Conservation (phyloP, 2,113 vertebrate species). For the Ceyx margarethae region DNA sequence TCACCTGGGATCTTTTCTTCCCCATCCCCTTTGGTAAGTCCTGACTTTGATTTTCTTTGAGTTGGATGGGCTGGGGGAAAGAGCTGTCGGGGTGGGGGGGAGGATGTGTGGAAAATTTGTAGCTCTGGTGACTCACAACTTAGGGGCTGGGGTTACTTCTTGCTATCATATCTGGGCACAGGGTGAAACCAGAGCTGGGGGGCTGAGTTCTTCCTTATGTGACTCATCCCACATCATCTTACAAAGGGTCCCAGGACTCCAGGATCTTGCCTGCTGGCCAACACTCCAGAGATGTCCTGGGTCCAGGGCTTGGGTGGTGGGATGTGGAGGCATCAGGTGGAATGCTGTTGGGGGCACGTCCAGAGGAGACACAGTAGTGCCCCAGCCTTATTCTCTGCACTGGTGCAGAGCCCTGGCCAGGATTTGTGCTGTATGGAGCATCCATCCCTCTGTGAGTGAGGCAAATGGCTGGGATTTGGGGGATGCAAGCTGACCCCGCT, state of each 20-base stretch:
- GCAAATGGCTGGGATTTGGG: not conserved
- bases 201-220: not conserved
- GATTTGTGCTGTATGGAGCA: not conserved
- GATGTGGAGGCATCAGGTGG: not conserved
- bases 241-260: not conserved
- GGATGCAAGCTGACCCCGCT: rapidly evolving
- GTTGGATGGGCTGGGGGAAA: not conserved
- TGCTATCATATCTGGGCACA: not conserved
- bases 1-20: not conserved
- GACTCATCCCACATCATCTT: not conserved
- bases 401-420: not conserved
- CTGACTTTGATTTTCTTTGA: constrained; percentile 6
- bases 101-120: not conserved
- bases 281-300: not conserved
- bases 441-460: rapidly evolving
- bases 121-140: not conserved
- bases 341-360: not conserved
- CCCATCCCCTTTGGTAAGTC: constrained; percentile 50
- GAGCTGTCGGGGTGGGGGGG: not conserved
- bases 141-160: not conserved
- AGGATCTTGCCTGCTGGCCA: not conserved
- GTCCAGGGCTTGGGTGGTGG: not conserved
- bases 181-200: not conserved
- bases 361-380: rapidly evolving
- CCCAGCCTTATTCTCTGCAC: not conserved